Evolutionary conservation across 2,797 vertebrate genomes (phyloP), one percentile per base, ranked within the genome.

Genomic region (Paguma larvata): DNA sequence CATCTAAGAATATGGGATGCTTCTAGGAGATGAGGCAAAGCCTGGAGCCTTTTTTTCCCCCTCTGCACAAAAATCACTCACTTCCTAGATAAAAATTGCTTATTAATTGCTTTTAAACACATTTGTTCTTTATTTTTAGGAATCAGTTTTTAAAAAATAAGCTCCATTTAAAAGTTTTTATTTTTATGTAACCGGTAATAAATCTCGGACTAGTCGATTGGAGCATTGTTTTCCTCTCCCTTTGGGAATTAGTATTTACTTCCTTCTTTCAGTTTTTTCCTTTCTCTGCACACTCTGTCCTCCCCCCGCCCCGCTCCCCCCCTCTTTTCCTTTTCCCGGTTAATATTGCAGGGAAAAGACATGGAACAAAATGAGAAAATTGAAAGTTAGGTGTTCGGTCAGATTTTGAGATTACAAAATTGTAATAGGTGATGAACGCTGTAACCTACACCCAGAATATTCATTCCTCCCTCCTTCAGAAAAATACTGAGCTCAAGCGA

Each of bases 1-100:
- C 99, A 99, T 99, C 99, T 99, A 99, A 99, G 99, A 99, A 99
- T 99, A 99, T 99, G 99, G 99, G 99, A 99, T 99, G 99, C 99
- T 99, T 99, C 99, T 99, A 99, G 99, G 99, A 99, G 98, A 98
- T 97, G 98, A 99, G 98, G 98, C 98, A 98, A 96, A 98, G 98
- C 98, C 98, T 98, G 93, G 97, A 99, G 98, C 98, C 96, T 98
- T 98, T 98, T 98, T 79, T 90, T 48, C 79, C 96, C 98, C 48
- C 93, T 98, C 95, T 98, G 95, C 98, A 98, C 98, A 98, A 98
- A 97, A 98, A 98, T 97, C 97, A 97, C 91, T 97, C 97, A 95
- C 97, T 98, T 98, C 98, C 98, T 98, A 95, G 97, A 96, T 97
- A 98, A 98, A 97, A 98, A 99, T 97, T 98, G 93, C 97, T 97